Conservation (phyloP, 35 echinoderm and acorn worm species). For the Anneissia japonica region DNA sequence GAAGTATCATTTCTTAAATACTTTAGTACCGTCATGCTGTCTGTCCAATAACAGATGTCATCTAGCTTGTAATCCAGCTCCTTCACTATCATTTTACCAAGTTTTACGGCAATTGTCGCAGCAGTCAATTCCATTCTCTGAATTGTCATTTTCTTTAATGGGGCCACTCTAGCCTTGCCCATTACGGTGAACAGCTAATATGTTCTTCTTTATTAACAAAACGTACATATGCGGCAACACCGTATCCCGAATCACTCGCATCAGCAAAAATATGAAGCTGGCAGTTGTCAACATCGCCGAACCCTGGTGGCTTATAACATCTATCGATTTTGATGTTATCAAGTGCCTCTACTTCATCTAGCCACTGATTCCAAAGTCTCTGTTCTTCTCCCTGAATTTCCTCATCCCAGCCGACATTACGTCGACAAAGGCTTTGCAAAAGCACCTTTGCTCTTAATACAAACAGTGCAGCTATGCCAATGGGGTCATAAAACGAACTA, state of each 20-base stretch:
- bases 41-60: background rate
- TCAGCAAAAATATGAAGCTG: background rate
- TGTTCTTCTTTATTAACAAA: background rate
- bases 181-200: background rate
- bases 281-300: background rate
- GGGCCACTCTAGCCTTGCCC: background rate
- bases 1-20: background rate
- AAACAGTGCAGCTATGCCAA: conserved; percentile 47
- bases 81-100: conserved; percentile 14
- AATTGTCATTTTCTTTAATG: conserved; percentile 23
- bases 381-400: conserved; percentile 17
- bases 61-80: background rate
- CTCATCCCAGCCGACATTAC: conserved; percentile 56
- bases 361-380: conserved; percentile 43
- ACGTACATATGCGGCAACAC: background rate
- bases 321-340: conserved; percentile 15
- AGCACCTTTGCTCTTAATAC: conserved; percentile 50
- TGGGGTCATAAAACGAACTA: conserved; percentile 59
- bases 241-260: background rate
- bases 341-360: conserved; percentile 40
- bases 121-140: conserved; percentile 44
- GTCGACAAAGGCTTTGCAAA: conserved; percentile 56
- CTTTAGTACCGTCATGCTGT: background rate
- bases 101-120: background rate
- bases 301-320: conserved; percentile 42